Base-by-base conservation (phyloP, 2,797 vertebrate species). In the Hydrolagus colliei region DNA sequence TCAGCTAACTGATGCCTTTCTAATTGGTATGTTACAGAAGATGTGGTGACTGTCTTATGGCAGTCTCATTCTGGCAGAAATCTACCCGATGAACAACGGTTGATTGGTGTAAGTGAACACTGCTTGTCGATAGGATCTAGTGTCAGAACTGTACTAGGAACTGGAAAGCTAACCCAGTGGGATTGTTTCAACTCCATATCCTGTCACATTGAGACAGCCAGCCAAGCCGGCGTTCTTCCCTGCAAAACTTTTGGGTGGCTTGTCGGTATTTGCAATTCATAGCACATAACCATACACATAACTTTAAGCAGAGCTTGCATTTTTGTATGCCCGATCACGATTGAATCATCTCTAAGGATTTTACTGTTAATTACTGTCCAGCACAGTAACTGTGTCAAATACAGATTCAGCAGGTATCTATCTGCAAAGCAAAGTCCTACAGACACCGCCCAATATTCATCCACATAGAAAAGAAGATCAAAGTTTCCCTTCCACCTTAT, bases 41-140 rank as follows among this genome's bases (percentile, higher is more conserved):
- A 65, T 3, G 41, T 82, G 79, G 32, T 12, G 12, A 8, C 77
- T 68, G 63, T 13, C 63, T 16, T 7, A 16, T 68, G 79, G 79
- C 79, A 41, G 79, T 68, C 63, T 35, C 13, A n/a, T 68, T 68
- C 79, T 68, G 63, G 79, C 79, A 82, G 27, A 32, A 32, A 18
- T 82, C 32, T 0, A 18, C 79, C 41, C 68, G 79, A 82, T n/a
- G 68, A 82, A 18, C 13, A 68, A 27, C 41, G 35, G 79, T 82
- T 68, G 79, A 82, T 68, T 41, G 41, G 65, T 82, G 27, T 41
- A 68, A 82, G 79, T 82, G 79, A 82, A 68, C 41, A 68, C 79
- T 35, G 79, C 79, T 82, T 82, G 79, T 82, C 13, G 20, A 68
- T 67, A 68, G 79, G 27, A 82, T 67, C 27, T 68, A 68, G 41